Conservation (phyloP, 2,888 invertebrate species). For the Leistus spinibarbis region DNA sequence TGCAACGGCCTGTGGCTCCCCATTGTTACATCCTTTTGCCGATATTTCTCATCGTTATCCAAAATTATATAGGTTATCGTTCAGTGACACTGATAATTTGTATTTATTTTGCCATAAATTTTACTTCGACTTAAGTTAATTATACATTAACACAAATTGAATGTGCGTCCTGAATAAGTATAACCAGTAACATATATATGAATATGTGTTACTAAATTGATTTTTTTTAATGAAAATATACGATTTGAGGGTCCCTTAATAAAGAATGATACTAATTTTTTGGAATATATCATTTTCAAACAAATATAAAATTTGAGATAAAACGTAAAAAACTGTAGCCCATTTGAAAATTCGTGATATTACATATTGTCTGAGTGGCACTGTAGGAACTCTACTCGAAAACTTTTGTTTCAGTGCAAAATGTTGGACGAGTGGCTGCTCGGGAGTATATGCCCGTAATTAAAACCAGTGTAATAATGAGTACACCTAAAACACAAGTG, state of each 20-base stretch:
- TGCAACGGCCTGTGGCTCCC: neutral
- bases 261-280: too few relatives aligned
- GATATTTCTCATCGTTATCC: neutral
- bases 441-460: slow-evolving; percentile 6
- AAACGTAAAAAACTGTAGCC: neutral
- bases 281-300: too few relatives aligned
- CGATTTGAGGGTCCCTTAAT: too few relatives aligned
- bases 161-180: too few relatives aligned
- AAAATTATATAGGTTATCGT: neutral
- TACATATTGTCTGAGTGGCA: neutral
- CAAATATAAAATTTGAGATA: neutral
- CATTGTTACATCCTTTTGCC: neutral
- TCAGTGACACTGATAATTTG: neutral
- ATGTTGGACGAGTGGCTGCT: neutral
- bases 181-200: too few relatives aligned
- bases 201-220: too few relatives aligned
- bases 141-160: too few relatives aligned
- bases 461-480: slow-evolving; percentile 30
- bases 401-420: neutral
- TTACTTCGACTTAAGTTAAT: too few relatives aligned
- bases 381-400: neutral
- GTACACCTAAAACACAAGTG: slow-evolving; percentile 20
- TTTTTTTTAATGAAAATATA: too few relatives aligned
- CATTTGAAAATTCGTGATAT: neutral
- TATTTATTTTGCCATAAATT: too few relatives aligned